phyloP scores from a whole-genome alignment of 1,140 invertebrate species.

The Gonioctena quinquepunctata region DNA sequence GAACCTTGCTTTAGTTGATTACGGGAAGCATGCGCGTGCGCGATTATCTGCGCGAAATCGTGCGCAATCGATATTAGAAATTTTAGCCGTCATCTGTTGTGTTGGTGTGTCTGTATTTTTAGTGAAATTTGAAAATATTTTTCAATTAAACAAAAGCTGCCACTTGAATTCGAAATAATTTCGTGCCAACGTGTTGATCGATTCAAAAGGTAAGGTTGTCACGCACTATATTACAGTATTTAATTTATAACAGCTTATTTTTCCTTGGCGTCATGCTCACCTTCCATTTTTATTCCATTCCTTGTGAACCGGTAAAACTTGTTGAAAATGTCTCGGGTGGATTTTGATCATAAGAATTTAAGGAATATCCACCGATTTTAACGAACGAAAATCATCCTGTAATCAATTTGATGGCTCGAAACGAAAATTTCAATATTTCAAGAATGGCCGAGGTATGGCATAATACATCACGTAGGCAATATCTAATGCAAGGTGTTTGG shows the following conservation, averaged over 20 bases:
- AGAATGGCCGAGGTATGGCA: not conserved
- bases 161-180: not conserved
- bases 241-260: conserved; percentile 7
- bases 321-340: not conserved
- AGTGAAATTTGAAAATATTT: not conserved
- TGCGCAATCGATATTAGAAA: conserved; percentile 11
- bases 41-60: not conserved
- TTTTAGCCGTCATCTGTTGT: conserved; percentile 11
- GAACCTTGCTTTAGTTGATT: no score
- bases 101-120: conserved; percentile 13
- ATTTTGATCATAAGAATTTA: not conserved
- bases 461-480: not conserved
- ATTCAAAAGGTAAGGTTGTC: conserved; percentile 12
- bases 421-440: not conserved
- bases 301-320: not conserved
- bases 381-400: not conserved
- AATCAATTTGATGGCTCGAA: not conserved
- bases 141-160: not conserved
- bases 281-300: conserved; percentile 6
- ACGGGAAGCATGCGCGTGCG: no score
- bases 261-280: conserved; percentile 4
- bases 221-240: not conserved
- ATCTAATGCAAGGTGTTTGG: not conserved
- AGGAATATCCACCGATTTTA: not conserved
- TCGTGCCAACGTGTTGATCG: not conserved